Percentiles rank a stretch among this genome's conserved stretches.
phyloP scores from a whole-genome alignment of 2,113 vertebrate species.

The Noctilio leporinus region DNA sequence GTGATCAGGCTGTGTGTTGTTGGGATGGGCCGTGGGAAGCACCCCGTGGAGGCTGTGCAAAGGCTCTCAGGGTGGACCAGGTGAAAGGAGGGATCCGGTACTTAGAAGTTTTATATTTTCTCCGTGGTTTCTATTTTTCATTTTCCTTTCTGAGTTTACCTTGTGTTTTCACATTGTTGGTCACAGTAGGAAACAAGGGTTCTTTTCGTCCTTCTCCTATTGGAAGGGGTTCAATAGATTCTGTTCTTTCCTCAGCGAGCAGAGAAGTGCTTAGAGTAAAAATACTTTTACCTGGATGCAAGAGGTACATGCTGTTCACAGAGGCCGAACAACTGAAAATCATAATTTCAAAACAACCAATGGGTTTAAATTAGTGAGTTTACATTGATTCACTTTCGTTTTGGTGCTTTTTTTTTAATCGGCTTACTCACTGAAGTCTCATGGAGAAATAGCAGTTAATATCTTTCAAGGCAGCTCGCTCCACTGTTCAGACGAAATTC shows the following conservation, averaged over 20 bases:
- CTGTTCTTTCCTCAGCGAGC: neutral
- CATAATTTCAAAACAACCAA: neutral
- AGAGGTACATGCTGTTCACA: neutral
- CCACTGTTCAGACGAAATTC: neutral
- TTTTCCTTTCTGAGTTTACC: neutral
- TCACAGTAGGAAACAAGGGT: neutral
- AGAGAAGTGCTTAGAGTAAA: neutral
- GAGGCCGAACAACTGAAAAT: neutral
- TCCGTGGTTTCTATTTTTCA: neutral
- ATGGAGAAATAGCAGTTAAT: neutral
- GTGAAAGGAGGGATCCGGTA: neutral
- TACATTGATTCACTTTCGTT: neutral
- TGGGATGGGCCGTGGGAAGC: neutral
- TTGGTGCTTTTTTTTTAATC: neutral
- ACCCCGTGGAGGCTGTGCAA: neutral
- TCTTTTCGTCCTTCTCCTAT: neutral
- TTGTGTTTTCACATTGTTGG: neutral
- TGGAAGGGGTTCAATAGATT: neutral
- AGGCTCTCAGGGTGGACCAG: neutral
- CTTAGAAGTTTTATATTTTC: neutral
- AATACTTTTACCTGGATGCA: neutral
- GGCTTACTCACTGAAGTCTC: neutral
- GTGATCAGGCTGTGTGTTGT: neutral
- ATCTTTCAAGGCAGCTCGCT: neutral
- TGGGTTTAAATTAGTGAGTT: neutral